Conservation (phyloP, 2,888 invertebrate species). For the Cremastobaeus sp. region DNA sequence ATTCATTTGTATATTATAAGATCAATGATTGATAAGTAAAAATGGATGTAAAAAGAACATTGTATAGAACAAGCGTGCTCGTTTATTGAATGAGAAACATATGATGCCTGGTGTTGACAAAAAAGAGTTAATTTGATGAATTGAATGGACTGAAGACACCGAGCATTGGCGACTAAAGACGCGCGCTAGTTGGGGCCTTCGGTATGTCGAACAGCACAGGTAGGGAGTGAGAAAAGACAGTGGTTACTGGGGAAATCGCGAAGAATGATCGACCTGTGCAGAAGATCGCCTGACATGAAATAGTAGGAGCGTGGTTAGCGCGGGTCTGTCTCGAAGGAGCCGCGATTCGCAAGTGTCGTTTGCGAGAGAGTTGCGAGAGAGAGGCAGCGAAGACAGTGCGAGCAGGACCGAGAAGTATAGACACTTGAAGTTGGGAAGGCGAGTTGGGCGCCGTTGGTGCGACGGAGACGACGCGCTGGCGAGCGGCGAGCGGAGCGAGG, state of each 20-base stretch:
- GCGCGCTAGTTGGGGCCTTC: neutral
- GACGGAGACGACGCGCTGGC: slow-evolving; percentile 49
- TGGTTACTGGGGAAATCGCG: slow-evolving; percentile 7
- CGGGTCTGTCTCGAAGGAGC: slow-evolving; percentile 52
- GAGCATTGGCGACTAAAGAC: too few relatives aligned
- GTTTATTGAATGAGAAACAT: too few relatives aligned
- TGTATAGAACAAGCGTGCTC: too few relatives aligned
- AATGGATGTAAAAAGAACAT: too few relatives aligned
- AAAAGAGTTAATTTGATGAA: too few relatives aligned
- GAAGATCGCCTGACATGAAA: slow-evolving; percentile 64
- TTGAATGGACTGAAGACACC: too few relatives aligned
- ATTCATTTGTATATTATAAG: too few relatives aligned
- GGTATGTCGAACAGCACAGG: neutral
- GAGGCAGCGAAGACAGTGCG: slow-evolving; percentile 40
- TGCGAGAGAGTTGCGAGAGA: slow-evolving; percentile 45
- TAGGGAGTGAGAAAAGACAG: slow-evolving; percentile 1
- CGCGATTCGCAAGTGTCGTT: slow-evolving; percentile 56
- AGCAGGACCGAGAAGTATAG: slow-evolving; percentile 49
- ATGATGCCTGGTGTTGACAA: too few relatives aligned
- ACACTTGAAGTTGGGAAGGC: slow-evolving; percentile 33
- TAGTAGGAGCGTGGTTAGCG: slow-evolving; percentile 57
- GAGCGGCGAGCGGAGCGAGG: slow-evolving; percentile 58
- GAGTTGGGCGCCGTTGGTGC: slow-evolving; percentile 27
- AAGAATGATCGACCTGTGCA: slow-evolving; percentile 11
- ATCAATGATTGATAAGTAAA: too few relatives aligned